Evolutionary conservation across 2,888 invertebrate genomes (phyloP).

Genomic region (Fabriciana adippe): DNA sequence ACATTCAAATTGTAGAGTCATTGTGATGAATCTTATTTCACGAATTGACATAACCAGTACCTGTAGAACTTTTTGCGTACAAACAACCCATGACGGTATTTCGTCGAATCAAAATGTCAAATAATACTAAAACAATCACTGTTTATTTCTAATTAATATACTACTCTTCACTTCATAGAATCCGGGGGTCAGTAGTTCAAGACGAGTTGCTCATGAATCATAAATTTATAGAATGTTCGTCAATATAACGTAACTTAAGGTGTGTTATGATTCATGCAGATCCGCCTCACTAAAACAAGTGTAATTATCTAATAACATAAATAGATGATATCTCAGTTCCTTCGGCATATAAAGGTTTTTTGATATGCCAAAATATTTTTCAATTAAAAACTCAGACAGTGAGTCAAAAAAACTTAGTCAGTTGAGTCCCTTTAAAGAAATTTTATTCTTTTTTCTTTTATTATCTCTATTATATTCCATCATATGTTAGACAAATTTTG

Average conservation of each 20-base stretch:
- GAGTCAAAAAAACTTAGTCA: not conserved
- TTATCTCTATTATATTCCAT: too few species aligned
- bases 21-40: slow-evolving; percentile 5
- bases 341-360: slow-evolving; percentile 22
- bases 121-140: slow-evolving; percentile 9
- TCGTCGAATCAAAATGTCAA: slow-evolving; percentile 27
- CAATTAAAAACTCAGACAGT: not conserved
- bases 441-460: too few species aligned
- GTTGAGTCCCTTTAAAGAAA: too few species aligned
- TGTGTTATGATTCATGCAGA: slow-evolving; percentile 56
- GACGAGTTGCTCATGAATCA: slow-evolving; percentile 44
- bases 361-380: slow-evolving; percentile 23
- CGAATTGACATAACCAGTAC: slow-evolving; percentile 1
- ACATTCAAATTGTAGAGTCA: not conserved
- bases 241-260: slow-evolving; percentile 38
- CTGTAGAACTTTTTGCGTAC: not conserved
- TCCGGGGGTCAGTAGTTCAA: slow-evolving; percentile 58
- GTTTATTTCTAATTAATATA: slow-evolving; percentile 32
- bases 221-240: slow-evolving; percentile 29
- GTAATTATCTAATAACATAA: slow-evolving; percentile 26
- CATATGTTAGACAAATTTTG: not conserved
- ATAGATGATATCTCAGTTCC: slow-evolving; percentile 29
- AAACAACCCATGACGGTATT: slow-evolving; percentile 30
- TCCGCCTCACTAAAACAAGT: slow-evolving; percentile 51
- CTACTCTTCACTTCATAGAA: slow-evolving; percentile 35